Percentiles rank a stretch among this genome's conserved stretches.
These are phyloP conservation scores for Apoda limacodes DNA, from an alignment of 2,888 invertebrate species.

Conservation along the genomic window DNA sequence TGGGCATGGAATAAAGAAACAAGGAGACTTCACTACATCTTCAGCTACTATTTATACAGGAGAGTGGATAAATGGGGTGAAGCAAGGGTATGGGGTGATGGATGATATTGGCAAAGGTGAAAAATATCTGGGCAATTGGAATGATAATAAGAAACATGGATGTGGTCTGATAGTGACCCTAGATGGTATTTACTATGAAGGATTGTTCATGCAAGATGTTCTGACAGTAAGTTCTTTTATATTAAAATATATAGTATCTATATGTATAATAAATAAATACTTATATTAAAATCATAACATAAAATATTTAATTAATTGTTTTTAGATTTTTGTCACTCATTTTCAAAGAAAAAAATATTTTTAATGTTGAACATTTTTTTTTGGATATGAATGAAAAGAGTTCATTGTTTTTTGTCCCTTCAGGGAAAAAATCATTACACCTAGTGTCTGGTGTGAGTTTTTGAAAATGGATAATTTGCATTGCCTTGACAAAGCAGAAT, in stretches of 20 bases:
- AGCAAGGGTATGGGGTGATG: conserved; percentile 89
- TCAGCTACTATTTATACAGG: conserved; percentile 88
- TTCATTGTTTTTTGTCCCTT: too few relatives aligned
- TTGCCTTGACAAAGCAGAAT: too few relatives aligned
- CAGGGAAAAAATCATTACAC: too few relatives aligned
- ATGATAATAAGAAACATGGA: conserved; percentile 85
- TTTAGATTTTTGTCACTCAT: too few relatives aligned
- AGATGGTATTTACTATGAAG: conserved; percentile 93
- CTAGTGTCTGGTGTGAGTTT: too few relatives aligned
- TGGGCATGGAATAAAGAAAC: conserved; percentile 86
- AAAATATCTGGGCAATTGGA: conserved; percentile 92
- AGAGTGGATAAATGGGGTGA: conserved; percentile 83
- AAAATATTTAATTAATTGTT: too few relatives aligned
- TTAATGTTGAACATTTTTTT: too few relatives aligned
- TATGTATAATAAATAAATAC: neutral
- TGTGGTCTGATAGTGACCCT: conserved; percentile 88
- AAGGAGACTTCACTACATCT: conserved; percentile 81
- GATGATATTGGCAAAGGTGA: conserved; percentile 88
- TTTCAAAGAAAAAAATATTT: too few relatives aligned
- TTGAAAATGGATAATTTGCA: too few relatives aligned
- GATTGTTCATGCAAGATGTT: conserved; percentile 83
- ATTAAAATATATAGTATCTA: neutral
- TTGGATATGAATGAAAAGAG: too few relatives aligned
- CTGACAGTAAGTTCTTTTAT: conserved; percentile 71
- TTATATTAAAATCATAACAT: conserved; percentile 1